A percentile compares a stretch with the other conserved stretches of the same genome.
phyloP scores from a whole-genome alignment of 1,140 invertebrate species.

The Tetragonula clypearis region DNA sequence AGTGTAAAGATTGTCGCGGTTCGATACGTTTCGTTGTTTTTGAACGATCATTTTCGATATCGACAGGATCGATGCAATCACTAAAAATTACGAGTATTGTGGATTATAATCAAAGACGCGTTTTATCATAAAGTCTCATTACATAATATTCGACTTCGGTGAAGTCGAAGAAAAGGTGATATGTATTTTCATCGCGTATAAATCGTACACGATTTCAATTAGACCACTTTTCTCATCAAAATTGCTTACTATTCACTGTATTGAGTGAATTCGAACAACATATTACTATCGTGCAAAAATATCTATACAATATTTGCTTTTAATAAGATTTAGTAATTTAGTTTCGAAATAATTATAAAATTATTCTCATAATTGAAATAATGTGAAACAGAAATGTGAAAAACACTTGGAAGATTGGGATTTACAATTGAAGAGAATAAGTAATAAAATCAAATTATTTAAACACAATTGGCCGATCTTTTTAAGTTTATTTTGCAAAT shows the following conservation, averaged over 20 bases:
- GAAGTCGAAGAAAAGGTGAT: not conserved
- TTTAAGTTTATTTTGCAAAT: not conserved
- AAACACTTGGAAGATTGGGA: too few species aligned
- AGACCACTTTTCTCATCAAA: not conserved
- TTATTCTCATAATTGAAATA: not conserved
- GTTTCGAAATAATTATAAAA: not conserved
- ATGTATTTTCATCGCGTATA: not conserved
- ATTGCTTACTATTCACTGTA: not conserved
- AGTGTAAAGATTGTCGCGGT: constrained; percentile 33
- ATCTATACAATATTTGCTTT: not conserved
- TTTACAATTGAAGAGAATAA: too few species aligned
- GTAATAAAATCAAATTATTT: too few species aligned
- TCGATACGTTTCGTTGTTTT: constrained; percentile 20
- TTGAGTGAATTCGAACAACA: not conserved
- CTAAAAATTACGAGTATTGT: not conserved
- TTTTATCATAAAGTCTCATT: not conserved
- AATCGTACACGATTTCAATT: not conserved
- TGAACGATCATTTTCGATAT: not conserved
- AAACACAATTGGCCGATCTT: too few species aligned
- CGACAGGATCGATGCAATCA: not conserved
- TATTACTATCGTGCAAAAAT: not conserved
- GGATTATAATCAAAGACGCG: not conserved
- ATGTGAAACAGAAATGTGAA: too few species aligned
- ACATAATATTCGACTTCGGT: not conserved
- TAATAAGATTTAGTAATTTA: not conserved